These are phyloP conservation scores for Epinephelus awoara DNA, from an alignment of 2,797 vertebrate species.

Conservation along the genomic window DNA sequence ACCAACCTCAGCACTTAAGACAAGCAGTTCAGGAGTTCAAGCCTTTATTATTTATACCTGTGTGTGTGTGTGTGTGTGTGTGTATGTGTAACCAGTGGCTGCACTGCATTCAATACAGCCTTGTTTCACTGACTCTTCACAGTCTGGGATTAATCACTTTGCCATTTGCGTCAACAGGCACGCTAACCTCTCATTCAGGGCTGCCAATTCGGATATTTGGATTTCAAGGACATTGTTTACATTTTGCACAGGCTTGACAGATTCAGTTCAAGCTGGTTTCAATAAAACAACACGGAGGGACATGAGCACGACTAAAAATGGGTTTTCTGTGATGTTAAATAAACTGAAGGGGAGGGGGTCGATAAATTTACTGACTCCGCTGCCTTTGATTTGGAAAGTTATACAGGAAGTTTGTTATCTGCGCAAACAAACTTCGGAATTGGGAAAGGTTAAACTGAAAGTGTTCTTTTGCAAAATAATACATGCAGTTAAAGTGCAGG, in stretches of 20 bases:
- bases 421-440: conserved; percentile 38
- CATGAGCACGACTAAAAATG: conserved; percentile 63
- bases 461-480: neutral
- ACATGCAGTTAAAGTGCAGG: conserved; percentile 1
- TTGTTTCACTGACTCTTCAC: conserved; percentile 71
- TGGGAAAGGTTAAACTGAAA: conserved; percentile 7
- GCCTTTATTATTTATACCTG: conserved; percentile 67
- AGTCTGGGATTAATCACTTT: conserved; percentile 80
- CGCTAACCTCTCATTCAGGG: conserved; percentile 65
- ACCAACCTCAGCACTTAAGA: conserved; percentile 66
- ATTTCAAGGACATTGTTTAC: conserved; percentile 79
- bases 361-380: conserved; percentile 53
- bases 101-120: conserved; percentile 70
- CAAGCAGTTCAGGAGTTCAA: conserved; percentile 69
- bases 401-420: conserved; percentile 51
- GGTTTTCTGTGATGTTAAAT: conserved; percentile 76
- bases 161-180: conserved; percentile 76
- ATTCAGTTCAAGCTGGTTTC: conserved; percentile 75
- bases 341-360: conserved; percentile 55
- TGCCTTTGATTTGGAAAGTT: conserved; percentile 62
- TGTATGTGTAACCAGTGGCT: conserved; percentile 27
- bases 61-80: conserved; percentile 21
- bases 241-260: conserved; percentile 64
- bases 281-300: conserved; percentile 72
- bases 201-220: conserved; percentile 79